Base-by-base conservation (phyloP, 1,140 invertebrate genomes). In the Uloborus diversus region DNA sequence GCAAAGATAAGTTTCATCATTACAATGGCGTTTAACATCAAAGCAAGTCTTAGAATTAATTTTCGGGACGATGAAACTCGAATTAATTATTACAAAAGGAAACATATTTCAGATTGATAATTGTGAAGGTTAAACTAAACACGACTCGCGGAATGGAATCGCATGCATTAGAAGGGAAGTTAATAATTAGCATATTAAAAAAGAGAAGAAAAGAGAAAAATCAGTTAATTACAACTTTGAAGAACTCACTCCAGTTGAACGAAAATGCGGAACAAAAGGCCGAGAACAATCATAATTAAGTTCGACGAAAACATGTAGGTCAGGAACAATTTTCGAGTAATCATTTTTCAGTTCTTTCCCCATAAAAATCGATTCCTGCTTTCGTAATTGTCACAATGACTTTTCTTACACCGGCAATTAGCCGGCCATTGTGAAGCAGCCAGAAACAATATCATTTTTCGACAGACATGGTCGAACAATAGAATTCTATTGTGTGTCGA, bases 391-490 rank as follows among this genome's bases (percentile, higher is more conserved):
- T 62, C 35, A 62, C 56, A 62, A 62, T 71, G 68, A 71, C 68
- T 71, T 71, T 71, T 73, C 70, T 73, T 73, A 73, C 70, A 62
- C 59, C 57, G 70, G 57, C 70, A 73, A 73, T 73, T 73, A 73
- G 42, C 53, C 35, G 23, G 42, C 37, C 70, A 73, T 71, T 71
- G 68, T 71, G 53, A 30, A 59, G 25, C 20, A 35, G 33, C 37
- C 70, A 49, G 57, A 73, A 62, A 73, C 70, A 73, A 73, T 73
- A 73, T 73, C 70, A 73, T 73, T 73, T 73, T 73, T 73, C 70
- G 70, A 30, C 57, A 32, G 70, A 23, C 66, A 14, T 71, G 9
- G 69, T 4, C n/a, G 37, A 61, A 73, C 70, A 73, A 73, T 49
- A 23, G 70, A 27, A 33, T 13, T 23, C 70, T 37, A 49, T 73